Evolutionary conservation across 92 coral and sea anemone species (phyloP).

Genomic region (Actinernus sp.): DNA sequence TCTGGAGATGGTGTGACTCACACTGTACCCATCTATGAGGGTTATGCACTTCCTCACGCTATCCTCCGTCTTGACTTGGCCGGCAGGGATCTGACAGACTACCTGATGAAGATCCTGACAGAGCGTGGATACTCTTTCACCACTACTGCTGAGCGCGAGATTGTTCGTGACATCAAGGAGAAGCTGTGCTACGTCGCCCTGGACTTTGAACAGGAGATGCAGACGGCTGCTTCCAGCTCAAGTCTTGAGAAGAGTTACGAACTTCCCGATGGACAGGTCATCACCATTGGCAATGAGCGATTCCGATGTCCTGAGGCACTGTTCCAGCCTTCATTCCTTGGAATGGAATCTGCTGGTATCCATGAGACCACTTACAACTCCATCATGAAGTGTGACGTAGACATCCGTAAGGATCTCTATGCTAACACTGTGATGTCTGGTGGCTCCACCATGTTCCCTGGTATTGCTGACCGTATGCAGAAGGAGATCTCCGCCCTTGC

Average conservation of each 20-base stretch:
- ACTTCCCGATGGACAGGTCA: slow-evolving; percentile 98
- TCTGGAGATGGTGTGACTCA: slow-evolving; percentile 97
- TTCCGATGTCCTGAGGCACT: slow-evolving; percentile 98
- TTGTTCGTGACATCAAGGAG: slow-evolving; percentile 95
- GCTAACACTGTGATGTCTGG: slow-evolving; percentile 96
- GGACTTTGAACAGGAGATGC: slow-evolving; percentile 98
- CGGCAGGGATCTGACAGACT: slow-evolving; percentile 91
- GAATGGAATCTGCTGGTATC: slow-evolving; percentile 98
- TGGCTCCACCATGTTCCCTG: slow-evolving; percentile 95
- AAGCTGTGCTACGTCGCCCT: slow-evolving; percentile 90
- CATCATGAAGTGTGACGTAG: slow-evolving; percentile 98
- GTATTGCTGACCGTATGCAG: slow-evolving; percentile 97
- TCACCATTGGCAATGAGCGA: slow-evolving; percentile 99
- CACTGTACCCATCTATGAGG: slow-evolving; percentile 98
- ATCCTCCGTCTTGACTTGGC: slow-evolving; percentile 94
- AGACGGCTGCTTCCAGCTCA: slow-evolving; percentile 96
- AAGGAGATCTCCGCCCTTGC: slow-evolving; percentile 87
- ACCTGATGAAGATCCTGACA: slow-evolving; percentile 94
- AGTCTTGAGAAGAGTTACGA: slow-evolving; percentile 99
- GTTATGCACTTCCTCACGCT: slow-evolving; percentile 62
- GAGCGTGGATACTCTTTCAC: slow-evolving; percentile 94
- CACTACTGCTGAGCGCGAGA: slow-evolving; percentile 89
- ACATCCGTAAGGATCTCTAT: slow-evolving; percentile 95
- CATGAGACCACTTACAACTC: slow-evolving; percentile 94
- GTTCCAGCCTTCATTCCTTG: slow-evolving; percentile 98